A percentile compares a stretch with the other conserved stretches of the same genome.
Evolutionary conservation across 2,113 vertebrate species (phyloP).

Genomic region (Recurvirostra avosetta): DNA sequence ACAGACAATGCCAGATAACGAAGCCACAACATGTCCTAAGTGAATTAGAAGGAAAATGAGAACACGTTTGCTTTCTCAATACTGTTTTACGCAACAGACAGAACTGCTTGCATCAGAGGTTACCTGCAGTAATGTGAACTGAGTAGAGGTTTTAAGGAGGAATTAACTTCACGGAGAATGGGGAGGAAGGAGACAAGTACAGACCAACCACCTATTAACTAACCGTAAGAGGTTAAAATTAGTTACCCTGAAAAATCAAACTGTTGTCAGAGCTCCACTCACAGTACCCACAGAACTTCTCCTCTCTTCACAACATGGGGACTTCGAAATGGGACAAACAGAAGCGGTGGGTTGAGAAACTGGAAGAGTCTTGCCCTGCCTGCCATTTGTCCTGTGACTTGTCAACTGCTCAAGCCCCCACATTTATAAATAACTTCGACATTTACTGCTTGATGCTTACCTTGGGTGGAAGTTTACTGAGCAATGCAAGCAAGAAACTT

Average conservation of each 20-base stretch:
- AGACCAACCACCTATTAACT: neutral
- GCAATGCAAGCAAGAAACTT: neutral
- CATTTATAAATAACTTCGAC: neutral
- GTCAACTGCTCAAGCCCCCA: neutral
- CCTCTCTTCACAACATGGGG: neutral
- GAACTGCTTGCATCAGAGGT: neutral
- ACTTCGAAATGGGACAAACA: neutral
- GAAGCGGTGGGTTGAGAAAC: neutral
- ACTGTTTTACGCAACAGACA: neutral
- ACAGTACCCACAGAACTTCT: neutral
- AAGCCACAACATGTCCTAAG: neutral
- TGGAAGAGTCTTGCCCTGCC: neutral
- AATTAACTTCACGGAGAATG: neutral
- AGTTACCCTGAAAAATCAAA: neutral
- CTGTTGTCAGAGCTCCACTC: neutral
- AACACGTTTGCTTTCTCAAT: neutral
- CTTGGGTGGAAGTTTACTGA: neutral
- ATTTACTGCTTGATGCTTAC: neutral
- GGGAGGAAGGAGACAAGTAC: neutral
- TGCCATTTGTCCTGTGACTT: neutral
- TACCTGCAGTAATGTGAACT: neutral
- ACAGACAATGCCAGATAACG: neutral
- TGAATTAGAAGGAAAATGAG: neutral
- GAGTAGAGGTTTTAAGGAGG: neutral
- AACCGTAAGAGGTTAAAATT: neutral